These are phyloP conservation scores for Channa maculata DNA, from an alignment of 2,113 vertebrate species.

Conservation along the genomic window DNA sequence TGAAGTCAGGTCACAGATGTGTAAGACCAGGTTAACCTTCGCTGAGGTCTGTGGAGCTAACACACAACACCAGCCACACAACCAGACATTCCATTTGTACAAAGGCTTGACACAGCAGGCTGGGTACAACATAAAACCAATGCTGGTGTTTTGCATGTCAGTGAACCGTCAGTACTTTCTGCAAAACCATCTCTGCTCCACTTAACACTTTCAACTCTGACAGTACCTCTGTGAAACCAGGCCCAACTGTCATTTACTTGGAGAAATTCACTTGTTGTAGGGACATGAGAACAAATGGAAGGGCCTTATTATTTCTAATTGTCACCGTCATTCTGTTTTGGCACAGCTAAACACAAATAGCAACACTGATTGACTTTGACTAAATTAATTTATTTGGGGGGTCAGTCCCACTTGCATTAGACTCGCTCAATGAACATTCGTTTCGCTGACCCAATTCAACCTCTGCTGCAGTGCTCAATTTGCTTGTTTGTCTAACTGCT, in stretches of 20 bases:
- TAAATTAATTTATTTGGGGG: constrained; percentile 58
- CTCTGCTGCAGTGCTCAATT: constrained; percentile 44
- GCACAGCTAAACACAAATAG: constrained; percentile 48
- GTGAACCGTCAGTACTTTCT: constrained; percentile 34
- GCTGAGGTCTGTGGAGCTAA: constrained; percentile 14
- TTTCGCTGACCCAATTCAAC: constrained; percentile 68
- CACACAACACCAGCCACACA: constrained; percentile 41
- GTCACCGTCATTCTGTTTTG: constrained; percentile 36
- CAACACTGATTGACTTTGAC: constrained; percentile 67
- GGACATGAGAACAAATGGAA: constrained; percentile 58
- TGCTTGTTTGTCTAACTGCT: constrained; percentile 41
- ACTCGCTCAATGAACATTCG: constrained; percentile 42
- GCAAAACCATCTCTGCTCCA: constrained; percentile 57
- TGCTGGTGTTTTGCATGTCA: constrained; percentile 40
- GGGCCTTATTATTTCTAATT: constrained; percentile 65
- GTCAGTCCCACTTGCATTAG: constrained; percentile 42
- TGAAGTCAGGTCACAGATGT: constrained; percentile 12
- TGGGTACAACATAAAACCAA: constrained; percentile 18
- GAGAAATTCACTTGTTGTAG: neutral
- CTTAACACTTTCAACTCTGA: constrained; percentile 36
- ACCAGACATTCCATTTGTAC: constrained; percentile 26
- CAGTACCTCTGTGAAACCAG: constrained; percentile 16
- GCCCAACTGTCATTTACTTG: constrained; percentile 1
- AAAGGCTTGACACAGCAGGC: constrained; percentile 41
- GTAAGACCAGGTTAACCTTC: neutral